Evolutionary conservation across 1,140 invertebrate species (phyloP).

Genomic region (Drosophila willistoni): DNA sequence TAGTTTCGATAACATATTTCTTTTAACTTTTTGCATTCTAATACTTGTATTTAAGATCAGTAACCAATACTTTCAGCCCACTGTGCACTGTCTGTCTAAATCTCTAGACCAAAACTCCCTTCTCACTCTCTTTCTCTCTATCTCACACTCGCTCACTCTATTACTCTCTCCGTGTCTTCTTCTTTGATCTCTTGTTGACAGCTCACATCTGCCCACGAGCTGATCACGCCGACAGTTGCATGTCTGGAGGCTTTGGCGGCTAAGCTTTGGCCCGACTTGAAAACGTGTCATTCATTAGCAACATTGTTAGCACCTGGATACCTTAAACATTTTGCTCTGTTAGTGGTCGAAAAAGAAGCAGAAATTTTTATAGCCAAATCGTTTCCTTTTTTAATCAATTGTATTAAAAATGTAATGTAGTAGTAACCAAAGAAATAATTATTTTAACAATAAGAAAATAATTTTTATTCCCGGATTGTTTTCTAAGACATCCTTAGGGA

Average conservation of each 20-base stretch:
- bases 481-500: too few species aligned
- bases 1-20: too few species aligned
- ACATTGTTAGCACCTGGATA: constrained; percentile 67
- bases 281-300: constrained; percentile 75
- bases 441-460: too few species aligned
- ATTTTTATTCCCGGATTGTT: too few species aligned
- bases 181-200: constrained; percentile 40
- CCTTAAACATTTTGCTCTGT: constrained; percentile 28
- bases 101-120: constrained; percentile 21
- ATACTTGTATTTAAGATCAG: too few species aligned
- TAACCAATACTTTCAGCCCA: neutral
- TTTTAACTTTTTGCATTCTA: too few species aligned
- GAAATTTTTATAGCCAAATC: too few species aligned
- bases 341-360: constrained; percentile 64
- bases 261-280: constrained; percentile 37
- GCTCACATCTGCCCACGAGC: constrained; percentile 63
- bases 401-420: too few species aligned
- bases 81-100: constrained; percentile 11
- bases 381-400: too few species aligned
- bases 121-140: neutral
- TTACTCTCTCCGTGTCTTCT: neutral
- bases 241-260: constrained; percentile 54
- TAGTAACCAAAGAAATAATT: too few species aligned
- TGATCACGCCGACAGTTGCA: constrained; percentile 54
- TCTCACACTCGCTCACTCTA: neutral